phyloP scores from a whole-genome alignment of 2,797 vertebrate species.

The Sebastes glaucus region DNA sequence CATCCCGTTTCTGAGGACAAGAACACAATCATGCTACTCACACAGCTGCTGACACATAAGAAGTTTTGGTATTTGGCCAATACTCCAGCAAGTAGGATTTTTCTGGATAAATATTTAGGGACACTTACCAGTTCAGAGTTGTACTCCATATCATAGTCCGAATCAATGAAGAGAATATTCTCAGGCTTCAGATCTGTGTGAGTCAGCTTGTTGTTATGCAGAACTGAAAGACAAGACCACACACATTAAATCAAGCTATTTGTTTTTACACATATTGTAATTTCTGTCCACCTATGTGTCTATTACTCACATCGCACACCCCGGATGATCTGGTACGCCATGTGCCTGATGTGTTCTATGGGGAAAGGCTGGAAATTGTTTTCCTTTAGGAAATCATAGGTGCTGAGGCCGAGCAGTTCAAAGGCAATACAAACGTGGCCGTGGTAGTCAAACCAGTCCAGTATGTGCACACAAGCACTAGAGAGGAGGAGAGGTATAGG shows the following conservation, averaged over 20 bases:
- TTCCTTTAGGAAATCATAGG: slow-evolving; percentile 97
- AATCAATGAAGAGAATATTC: slow-evolving; percentile 97
- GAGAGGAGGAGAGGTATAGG: not conserved
- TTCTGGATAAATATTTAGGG: not conserved
- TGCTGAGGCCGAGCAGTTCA: slow-evolving; percentile 96
- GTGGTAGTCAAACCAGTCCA: slow-evolving; percentile 97
- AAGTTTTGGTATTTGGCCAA: not conserved
- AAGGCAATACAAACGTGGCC: slow-evolving; percentile 96
- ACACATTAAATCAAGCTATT: not conserved
- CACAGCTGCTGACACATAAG: not conserved
- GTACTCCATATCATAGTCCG: slow-evolving; percentile 91
- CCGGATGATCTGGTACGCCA: slow-evolving; percentile 93
- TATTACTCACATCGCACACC: slow-evolving; percentile 92
- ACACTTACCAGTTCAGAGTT: slow-evolving; percentile 88
- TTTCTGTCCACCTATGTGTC: not conserved
- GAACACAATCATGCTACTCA: not conserved
- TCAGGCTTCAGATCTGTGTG: slow-evolving; percentile 98
- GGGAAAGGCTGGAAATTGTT: slow-evolving; percentile 96
- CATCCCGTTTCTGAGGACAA: slow-evolving; percentile 88
- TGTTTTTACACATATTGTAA: not conserved
- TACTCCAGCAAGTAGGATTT: not conserved
- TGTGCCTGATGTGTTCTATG: slow-evolving; percentile 92
- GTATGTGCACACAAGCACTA: slow-evolving; percentile 93
- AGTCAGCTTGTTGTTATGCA: slow-evolving; percentile 95
- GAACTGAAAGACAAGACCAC: slow-evolving; percentile 79